Conservation (phyloP, 2,888 invertebrate genomes). For the Prostheceraeus crozeri region DNA sequence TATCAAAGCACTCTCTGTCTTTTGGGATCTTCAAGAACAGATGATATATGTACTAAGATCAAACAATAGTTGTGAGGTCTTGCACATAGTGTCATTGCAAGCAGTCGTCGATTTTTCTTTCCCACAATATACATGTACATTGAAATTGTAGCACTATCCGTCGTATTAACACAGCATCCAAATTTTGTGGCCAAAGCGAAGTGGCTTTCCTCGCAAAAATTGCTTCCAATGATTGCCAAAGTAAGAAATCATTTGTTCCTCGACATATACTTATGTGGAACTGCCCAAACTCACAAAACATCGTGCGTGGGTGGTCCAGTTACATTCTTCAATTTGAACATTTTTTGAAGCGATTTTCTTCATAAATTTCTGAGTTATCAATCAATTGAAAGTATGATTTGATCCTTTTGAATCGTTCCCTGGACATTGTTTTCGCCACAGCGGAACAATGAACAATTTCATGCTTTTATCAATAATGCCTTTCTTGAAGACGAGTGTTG, state of each 20-base stretch:
- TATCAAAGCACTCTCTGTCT: constrained; percentile 21
- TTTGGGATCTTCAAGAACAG: no score
- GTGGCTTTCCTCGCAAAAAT: neutral
- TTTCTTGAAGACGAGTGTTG: constrained; percentile 2
- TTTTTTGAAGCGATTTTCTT: neutral
- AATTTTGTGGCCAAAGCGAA: neutral
- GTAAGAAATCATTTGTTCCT: constrained; percentile 11
- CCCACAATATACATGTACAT: constrained; percentile 5
- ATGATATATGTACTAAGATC: no score
- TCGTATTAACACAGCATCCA: constrained; percentile 1
- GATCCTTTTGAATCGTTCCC: constrained; percentile 6
- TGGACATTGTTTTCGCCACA: neutral
- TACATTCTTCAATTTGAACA: constrained; percentile 16
- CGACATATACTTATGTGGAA: neutral
- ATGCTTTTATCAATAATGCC: constrained; percentile 16
- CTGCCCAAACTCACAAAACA: neutral
- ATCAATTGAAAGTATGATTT: neutral
- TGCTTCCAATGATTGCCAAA: constrained; percentile 14
- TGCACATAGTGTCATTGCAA: neutral
- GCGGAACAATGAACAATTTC: neutral
- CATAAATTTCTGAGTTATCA: neutral
- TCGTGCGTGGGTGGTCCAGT: neutral
- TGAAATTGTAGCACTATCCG: constrained; percentile 16
- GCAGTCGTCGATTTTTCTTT: neutral
- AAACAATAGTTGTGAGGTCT: neutral